Base-by-base conservation (phyloP, 2,797 vertebrate species). In the Vespertilio murinus region DNA sequence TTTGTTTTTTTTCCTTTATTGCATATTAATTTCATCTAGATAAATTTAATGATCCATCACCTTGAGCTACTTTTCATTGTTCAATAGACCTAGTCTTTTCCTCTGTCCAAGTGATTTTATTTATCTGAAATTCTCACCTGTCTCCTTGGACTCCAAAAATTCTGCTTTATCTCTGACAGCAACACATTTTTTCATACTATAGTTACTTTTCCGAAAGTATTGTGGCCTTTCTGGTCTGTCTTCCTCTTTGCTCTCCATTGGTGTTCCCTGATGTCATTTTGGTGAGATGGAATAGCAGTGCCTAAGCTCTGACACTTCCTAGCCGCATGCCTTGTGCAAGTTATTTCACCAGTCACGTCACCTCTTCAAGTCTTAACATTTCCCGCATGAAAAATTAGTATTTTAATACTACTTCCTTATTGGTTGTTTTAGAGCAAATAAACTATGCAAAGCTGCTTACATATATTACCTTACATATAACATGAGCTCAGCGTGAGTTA, bases 281-380 rank as follows among this genome's bases (percentile, higher is more conserved):
- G n/a, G 2, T 23, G 33, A 6, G 17, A 33, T 59, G 28, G 22
- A 56, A 35, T 22, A 13, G 14, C 18, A 79, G 28, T 25, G 3
- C 23, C 20, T 82, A 65, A 3, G 59, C 6, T n/a, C 9, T 59
- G 8, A 8, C 23, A 38, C 17, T 74, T 61, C 10, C 1, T 25
- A 74, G n/a, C 33, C 54, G 0, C 18, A 0, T 18, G n/a, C 16
- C 17, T 67, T 30, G 18, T 7, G 5, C 1, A 12, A 7, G 9
- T 65, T 78, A 71, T 22, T 73, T 91, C 13, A 78, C 17, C 17
- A 64, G 5, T 80, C 28, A 35, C 4, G 30, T 38, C 30, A 28
- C 5, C 12, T 38, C 22, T 88, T 42, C 75, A 78, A 38, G 8
- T 11, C 14, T 73, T 9, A 13, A 13, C 14, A 47, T 69, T 74